Conservation (phyloP, 2,888 invertebrate genomes). For the Eucriotettix oculatus region DNA sequence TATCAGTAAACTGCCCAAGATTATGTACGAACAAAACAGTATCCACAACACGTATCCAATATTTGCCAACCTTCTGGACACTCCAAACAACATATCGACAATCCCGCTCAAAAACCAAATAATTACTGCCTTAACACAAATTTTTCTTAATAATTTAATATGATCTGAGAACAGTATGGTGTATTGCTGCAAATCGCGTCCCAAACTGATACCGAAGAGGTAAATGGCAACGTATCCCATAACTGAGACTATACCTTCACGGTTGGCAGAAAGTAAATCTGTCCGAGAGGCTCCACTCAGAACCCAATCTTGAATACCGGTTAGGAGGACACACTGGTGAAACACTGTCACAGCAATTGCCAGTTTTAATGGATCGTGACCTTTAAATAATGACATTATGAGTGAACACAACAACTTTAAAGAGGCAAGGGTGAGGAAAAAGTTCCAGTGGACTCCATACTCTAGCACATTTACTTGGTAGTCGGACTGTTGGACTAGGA, state of each 20-base stretch:
- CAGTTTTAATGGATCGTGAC: conserved; percentile 33
- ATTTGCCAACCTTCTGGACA: conserved; percentile 72
- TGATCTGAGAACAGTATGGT: conserved; percentile 16
- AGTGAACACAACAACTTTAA: conserved; percentile 57
- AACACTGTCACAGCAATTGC: conserved; percentile 36
- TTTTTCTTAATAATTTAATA: conserved; percentile 9
- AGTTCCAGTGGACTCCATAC: conserved; percentile 97
- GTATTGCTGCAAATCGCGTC: conserved; percentile 30
- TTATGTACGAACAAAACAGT: conserved; percentile 41
- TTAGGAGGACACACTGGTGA: conserved; percentile 48
- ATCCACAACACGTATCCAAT: conserved; percentile 65
- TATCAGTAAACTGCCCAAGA: conserved; percentile 36
- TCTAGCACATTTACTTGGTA: conserved; percentile 84
- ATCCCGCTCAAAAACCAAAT: conserved; percentile 23
- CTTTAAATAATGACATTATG: conserved; percentile 35
- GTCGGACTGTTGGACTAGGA: conserved; percentile 41
- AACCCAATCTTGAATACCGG: conserved; percentile 53
- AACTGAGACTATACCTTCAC: conserved; percentile 77
- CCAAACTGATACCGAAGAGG: conserved; percentile 51
- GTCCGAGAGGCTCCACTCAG: conserved; percentile 38
- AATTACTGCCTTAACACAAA: conserved; percentile 18
- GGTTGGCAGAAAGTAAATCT: conserved; percentile 61
- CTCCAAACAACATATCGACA: conserved; percentile 27
- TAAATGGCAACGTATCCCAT: conserved; percentile 76
- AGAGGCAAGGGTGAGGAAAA: conserved; percentile 82